Evolutionary conservation across 2,113 vertebrate genomes (phyloP), one percentile per base, ranked within the genome.

Genomic region (Caranx ignobilis): DNA sequence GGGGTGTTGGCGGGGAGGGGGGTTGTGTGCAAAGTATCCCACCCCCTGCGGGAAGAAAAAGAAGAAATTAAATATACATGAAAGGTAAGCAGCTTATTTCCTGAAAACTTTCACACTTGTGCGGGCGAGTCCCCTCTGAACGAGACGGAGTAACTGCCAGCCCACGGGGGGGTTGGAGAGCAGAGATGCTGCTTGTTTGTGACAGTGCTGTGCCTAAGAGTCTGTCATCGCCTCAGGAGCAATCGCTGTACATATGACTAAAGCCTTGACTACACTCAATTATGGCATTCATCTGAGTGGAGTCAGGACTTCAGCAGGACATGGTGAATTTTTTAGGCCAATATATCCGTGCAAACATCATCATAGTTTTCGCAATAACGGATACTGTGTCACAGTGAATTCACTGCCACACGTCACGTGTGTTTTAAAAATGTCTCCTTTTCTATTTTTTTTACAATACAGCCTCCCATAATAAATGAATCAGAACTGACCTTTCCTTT

Each of bases 221-320:
- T 86, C 81, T 82, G 87, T 82, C 79, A 71, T 78, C 3, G 69
- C 89, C 77, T 72, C 61, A 63, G 65, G 85, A 84, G 71, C 74
- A 84, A 71, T 67, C 57, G 48, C 73, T 60, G 63, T 68, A 63
- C 73, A 70, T 70, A 80, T n/a, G 78, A 79, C 73, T 75, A 71
- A 86, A 87, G 80, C 73, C 76, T 78, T 68, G 61, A 80, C 75
- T 78, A 72, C 62, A 37, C 67, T 79, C 71, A 73, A 70, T 86
- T 75, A 86, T 0, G 37, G 62, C 5, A 16, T 80, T 82, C 39
- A 48, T 82, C 70, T 54, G 60, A 60, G 59, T 70, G 39, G 52
- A 83, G 73, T 61, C 57, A 61, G 19, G 67, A 26, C 54, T 52
- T 50, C 70, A 72, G 43, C 56, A 7, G 45, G 72, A 83, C 32